A percentile compares a stretch with the other conserved stretches of the same genome.
phyloP scores from a whole-genome alignment of 2,797 vertebrate genomes.

The Lepilemur ruficaudatus region DNA sequence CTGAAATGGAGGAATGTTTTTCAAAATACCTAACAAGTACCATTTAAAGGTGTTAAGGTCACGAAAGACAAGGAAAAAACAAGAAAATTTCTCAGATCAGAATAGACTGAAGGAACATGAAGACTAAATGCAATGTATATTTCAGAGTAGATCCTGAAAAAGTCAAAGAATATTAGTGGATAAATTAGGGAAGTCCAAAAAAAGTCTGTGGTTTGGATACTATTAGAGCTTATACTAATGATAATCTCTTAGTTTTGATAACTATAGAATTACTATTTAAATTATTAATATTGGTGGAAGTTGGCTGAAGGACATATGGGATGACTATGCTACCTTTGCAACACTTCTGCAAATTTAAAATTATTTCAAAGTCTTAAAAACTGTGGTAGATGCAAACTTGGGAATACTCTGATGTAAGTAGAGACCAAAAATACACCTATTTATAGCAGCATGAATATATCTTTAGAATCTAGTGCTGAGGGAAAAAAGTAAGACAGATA shows the following conservation, averaged over 20 bases:
- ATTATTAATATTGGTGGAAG: not conserved
- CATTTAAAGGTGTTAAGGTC: not conserved
- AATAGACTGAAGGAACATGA: not conserved
- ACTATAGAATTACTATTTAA: not conserved
- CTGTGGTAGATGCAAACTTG: not conserved
- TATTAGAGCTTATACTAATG: not conserved
- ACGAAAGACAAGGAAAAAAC: not conserved
- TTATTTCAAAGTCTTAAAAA: not conserved
- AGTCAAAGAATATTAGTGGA: not conserved
- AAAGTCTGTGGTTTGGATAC: not conserved
- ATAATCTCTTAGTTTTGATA: not conserved
- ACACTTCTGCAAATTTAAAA: not conserved
- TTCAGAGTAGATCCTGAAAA: not conserved
- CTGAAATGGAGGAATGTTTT: not conserved
- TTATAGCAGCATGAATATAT: not conserved
- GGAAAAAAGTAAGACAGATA: not conserved
- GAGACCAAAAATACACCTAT: not conserved
- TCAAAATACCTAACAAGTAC: not conserved
- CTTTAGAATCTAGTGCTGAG: not conserved
- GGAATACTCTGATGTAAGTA: not conserved
- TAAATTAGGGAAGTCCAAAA: not conserved
- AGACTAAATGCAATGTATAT: not conserved
- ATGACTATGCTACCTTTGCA: not conserved
- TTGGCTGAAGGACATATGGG: not conserved
- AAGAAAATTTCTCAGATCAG: not conserved